Percentiles rank a stretch among this genome's conserved stretches.
Evolutionary conservation across 1,140 invertebrate genomes (phyloP).

Genomic region (Belonocnema kinseyi): DNA sequence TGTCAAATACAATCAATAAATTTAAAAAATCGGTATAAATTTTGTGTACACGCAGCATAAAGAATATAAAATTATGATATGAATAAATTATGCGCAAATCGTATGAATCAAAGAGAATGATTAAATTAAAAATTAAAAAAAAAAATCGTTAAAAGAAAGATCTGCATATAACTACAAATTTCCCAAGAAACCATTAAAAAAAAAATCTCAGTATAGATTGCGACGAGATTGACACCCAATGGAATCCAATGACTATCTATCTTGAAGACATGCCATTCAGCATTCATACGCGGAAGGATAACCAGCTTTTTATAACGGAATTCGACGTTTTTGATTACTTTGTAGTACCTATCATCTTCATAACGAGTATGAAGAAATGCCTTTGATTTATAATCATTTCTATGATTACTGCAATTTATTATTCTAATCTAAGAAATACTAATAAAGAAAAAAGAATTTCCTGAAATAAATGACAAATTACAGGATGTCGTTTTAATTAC

Average conservation of each 20-base stretch:
- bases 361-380: neutral
- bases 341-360: neutral
- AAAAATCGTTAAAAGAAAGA: neutral
- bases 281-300: neutral
- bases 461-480: too few species aligned
- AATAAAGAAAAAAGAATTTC: neutral
- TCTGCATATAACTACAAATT: neutral
- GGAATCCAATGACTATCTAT: constrained; percentile 40
- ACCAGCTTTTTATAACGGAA: constrained; percentile 12
- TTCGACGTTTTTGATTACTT: neutral
- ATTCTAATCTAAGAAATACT: neutral
- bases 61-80: too few species aligned
- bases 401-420: constrained; percentile 15
- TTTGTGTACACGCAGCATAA: too few species aligned
- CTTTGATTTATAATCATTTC: constrained; percentile 17
- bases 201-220: constrained; percentile 45
- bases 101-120: constrained; percentile 9
- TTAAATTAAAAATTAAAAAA: neutral
- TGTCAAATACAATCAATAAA: too few species aligned
- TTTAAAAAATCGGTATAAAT: too few species aligned
- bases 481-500: too few species aligned
- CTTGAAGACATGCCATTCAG: constrained; percentile 2
- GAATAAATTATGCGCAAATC: too few species aligned
- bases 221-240: constrained; percentile 37
- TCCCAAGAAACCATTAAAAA: neutral